These are phyloP conservation scores for Apaloderma vittatum DNA, from an alignment of 2,113 vertebrate species.

Conservation along the genomic window DNA sequence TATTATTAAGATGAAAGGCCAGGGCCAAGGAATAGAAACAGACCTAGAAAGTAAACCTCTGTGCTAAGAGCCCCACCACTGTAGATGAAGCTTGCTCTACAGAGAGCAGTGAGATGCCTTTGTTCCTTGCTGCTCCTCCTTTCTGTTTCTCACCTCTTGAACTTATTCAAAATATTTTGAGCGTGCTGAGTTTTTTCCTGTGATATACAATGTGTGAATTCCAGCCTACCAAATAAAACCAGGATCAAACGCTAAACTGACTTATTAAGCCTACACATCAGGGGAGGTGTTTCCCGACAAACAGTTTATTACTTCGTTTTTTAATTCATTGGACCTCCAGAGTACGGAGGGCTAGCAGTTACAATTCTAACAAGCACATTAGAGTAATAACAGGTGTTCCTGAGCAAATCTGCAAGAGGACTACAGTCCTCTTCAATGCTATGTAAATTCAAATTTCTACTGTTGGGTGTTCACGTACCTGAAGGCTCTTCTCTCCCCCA, in stretches of 20 bases:
- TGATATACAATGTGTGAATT: not conserved
- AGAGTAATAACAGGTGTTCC: not conserved
- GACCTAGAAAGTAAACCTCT: not conserved
- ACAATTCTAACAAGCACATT: not conserved
- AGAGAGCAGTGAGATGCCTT: accelerated
- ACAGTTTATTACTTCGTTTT: not conserved
- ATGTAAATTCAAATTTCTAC: not conserved
- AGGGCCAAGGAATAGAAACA: not conserved
- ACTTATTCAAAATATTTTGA: not conserved
- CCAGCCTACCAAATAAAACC: not conserved
- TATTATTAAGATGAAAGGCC: not conserved
- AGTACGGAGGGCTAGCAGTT: not conserved
- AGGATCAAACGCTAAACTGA: not conserved
- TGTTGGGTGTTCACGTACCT: not conserved
- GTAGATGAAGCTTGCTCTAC: not conserved
- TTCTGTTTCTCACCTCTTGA: not conserved
- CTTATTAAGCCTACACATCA: not conserved
- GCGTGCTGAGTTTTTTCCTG: not conserved
- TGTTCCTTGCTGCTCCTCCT: not conserved
- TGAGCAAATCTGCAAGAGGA: not conserved
- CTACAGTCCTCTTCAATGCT: not conserved
- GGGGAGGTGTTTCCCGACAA: not conserved
- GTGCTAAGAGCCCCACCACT: not conserved
- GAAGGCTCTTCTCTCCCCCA: not conserved
- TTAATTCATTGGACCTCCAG: not conserved